Evolutionary conservation across 2,113 vertebrate genomes (phyloP).

Genomic region (Ailuropoda melanoleuca): DNA sequence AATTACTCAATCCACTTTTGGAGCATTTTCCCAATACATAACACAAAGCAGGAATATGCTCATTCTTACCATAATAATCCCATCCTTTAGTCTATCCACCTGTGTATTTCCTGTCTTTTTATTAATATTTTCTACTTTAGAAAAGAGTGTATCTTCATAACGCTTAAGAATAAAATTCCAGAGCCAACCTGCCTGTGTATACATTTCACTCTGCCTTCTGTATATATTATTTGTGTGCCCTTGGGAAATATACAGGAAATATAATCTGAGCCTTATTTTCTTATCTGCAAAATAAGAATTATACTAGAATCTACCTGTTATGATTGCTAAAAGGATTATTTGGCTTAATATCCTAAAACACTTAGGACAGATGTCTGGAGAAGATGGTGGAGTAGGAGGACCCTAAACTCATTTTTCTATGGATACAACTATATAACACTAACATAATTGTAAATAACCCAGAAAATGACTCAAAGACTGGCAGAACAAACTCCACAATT

Average conservation of each 20-base stretch:
- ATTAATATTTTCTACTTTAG: background rate
- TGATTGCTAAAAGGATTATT: background rate
- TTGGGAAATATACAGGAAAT: background rate
- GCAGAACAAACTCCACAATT: background rate
- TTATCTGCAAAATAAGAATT: background rate
- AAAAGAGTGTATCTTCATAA: background rate
- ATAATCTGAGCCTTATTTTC: background rate
- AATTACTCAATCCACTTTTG: background rate
- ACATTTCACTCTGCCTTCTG: background rate
- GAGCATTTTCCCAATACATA: background rate
- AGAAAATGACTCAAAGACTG: background rate
- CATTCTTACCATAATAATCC: background rate
- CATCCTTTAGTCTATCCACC: background rate
- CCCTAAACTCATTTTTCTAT: background rate
- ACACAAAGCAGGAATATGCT: background rate
- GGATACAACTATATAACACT: background rate
- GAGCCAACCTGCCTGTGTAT: background rate
- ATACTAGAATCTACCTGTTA: background rate
- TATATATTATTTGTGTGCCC: background rate
- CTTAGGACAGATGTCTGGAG: background rate
- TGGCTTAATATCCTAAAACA: background rate
- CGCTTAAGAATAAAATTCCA: background rate
- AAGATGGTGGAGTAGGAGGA: background rate
- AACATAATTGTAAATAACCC: background rate
- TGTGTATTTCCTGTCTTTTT: background rate